phyloP scores from a whole-genome alignment of 92 coral and sea anemone genomes.

The Palythoa heliodiscus region DNA sequence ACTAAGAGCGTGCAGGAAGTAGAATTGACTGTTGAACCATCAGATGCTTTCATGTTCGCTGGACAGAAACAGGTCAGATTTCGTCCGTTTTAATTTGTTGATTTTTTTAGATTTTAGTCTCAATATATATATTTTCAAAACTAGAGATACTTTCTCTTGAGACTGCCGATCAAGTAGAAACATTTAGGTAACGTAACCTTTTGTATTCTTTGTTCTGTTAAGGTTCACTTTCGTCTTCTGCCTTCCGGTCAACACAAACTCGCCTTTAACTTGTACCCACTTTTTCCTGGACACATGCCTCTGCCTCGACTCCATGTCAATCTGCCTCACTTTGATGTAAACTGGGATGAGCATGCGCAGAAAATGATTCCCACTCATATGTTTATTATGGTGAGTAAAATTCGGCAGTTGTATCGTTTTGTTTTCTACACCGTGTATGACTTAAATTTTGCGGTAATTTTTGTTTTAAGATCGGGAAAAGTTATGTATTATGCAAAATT shows the following conservation, averaged over 20 bases:
- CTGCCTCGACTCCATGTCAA: constrained; percentile 90
- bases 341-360: constrained; percentile 94
- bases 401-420: neutral
- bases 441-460: neutral
- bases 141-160: too few relatives aligned
- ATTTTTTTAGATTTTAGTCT: neutral
- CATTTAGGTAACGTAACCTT: neutral
- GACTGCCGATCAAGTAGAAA: too few relatives aligned
- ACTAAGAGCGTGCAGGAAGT: constrained; percentile 93
- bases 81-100: too few relatives aligned
- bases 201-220: neutral
- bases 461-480: neutral
- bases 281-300: constrained; percentile 85
- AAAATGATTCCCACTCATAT: constrained; percentile 92
- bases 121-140: too few relatives aligned
- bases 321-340: constrained; percentile 92
- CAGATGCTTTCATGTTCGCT: constrained; percentile 93
- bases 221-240: constrained; percentile 95
- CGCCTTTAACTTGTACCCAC: constrained; percentile 89
- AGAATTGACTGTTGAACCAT: constrained; percentile 91
- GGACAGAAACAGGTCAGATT: constrained; percentile 91
- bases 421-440: too few relatives aligned
- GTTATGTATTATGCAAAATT: neutral
- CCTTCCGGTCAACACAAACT: constrained; percentile 93
- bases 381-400: constrained; percentile 77